Conservation (phyloP, 2,888 invertebrate species). For the Rhagonycha fulva region DNA sequence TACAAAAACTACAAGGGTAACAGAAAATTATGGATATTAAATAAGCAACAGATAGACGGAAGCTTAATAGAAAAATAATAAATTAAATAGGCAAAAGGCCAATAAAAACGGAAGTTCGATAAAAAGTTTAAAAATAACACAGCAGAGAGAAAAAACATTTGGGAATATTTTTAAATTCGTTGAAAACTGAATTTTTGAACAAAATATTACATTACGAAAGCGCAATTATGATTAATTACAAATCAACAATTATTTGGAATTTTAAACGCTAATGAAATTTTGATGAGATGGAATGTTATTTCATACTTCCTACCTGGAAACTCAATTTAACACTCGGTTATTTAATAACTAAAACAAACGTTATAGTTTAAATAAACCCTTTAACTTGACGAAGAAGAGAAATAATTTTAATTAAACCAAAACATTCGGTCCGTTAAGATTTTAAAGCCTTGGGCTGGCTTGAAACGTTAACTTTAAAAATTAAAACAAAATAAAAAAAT, state of each 20-base stretch:
- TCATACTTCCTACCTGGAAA: background rate
- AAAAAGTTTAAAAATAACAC: background rate
- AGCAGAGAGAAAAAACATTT: background rate
- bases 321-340: background rate
- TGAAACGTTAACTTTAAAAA: conserved; percentile 8
- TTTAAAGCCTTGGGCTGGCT: conserved; percentile 33
- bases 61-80: background rate
- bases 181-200: background rate
- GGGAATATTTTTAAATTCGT: background rate
- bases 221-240: background rate
- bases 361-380: conserved; percentile 5
- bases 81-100: background rate
- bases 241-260: background rate
- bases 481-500: background rate
- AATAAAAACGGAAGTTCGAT: background rate
- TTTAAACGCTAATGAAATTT: background rate
- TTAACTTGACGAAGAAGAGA: background rate
- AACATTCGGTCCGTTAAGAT: conserved; percentile 28
- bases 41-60: background rate
- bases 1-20: background rate
- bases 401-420: conserved; percentile 11
- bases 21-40: background rate
- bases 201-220: background rate
- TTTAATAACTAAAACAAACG: background rate
- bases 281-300: background rate